Evolutionary conservation across 2,888 invertebrate genomes (phyloP).

Genomic region (Drosophila mulleri): DNA sequence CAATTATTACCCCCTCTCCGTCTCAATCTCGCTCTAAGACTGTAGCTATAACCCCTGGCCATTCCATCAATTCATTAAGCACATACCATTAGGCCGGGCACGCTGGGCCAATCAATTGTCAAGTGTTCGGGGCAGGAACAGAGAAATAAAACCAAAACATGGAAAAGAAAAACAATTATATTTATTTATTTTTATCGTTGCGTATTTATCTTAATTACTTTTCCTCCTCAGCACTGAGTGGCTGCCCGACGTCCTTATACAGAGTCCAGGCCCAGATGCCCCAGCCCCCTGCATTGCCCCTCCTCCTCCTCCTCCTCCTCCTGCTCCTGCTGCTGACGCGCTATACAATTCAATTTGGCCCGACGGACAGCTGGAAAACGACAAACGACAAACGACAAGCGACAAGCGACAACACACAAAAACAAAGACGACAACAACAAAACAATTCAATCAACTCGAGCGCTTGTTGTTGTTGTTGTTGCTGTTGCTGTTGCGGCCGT

Average conservation of each 20-base stretch:
- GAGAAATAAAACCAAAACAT: constrained; percentile 29
- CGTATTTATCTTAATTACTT: constrained; percentile 81
- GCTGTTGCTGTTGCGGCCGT: constrained; percentile 41
- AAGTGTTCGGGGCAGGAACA: constrained; percentile 42
- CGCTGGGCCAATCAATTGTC: constrained; percentile 65
- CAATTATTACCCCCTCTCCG: constrained; percentile 5
- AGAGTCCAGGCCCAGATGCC: background rate
- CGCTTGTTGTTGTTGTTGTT: constrained; percentile 24
- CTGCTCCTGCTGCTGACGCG: constrained; percentile 4
- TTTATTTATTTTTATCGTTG: constrained; percentile 77
- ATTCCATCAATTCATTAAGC: constrained; percentile 66
- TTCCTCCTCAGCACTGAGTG: constrained; percentile 73
- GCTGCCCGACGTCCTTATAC: constrained; percentile 29
- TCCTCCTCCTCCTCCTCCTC: background rate
- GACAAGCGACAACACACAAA: constrained; percentile 28
- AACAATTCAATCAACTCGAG: constrained; percentile 76
- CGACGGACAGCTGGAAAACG: constrained; percentile 63
- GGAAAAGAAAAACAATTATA: constrained; percentile 69
- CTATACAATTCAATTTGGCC: constrained; percentile 73
- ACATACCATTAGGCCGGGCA: constrained; percentile 66
- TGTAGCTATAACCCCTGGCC: background rate
- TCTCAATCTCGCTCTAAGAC: too few species aligned
- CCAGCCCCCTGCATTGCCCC: background rate
- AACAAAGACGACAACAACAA: constrained; percentile 42
- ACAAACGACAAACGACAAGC: constrained; percentile 41